Evolutionary conservation across 1,140 invertebrate species (phyloP).

Genomic region (Araneus ventricosus): DNA sequence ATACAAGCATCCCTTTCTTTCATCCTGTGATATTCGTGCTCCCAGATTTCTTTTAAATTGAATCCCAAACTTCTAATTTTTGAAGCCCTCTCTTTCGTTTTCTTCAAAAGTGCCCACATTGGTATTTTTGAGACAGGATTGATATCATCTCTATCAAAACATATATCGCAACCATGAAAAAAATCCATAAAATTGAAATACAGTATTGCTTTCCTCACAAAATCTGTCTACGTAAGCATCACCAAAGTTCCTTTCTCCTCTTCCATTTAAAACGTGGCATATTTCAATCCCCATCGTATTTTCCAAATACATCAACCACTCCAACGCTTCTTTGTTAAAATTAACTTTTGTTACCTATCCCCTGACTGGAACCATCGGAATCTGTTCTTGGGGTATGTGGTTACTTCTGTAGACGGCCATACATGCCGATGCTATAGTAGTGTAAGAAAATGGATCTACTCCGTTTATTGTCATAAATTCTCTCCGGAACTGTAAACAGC

Average conservation of each 20-base stretch:
- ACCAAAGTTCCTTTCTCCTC: slow-evolving; percentile 21
- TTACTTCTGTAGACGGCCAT: slow-evolving; percentile 49
- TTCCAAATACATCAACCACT: slow-evolving; percentile 55
- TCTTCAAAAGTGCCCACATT: background rate
- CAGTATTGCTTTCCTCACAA: slow-evolving; percentile 41
- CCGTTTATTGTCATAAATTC: background rate
- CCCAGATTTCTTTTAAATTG: too few species aligned
- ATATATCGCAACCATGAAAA: background rate
- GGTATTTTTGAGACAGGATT: background rate
- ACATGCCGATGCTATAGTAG: slow-evolving; percentile 18
- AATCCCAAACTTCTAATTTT: background rate
- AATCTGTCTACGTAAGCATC: background rate
- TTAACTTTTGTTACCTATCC: slow-evolving; percentile 56
- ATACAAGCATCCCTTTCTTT: background rate
- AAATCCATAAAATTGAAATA: slow-evolving; percentile 3
- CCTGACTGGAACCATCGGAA: slow-evolving; percentile 63
- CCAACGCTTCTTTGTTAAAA: background rate
- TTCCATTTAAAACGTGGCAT: slow-evolving; percentile 28
- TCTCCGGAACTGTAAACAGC: background rate
- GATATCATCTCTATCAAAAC: background rate
- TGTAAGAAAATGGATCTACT: background rate
- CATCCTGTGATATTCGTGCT: background rate
- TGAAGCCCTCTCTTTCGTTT: background rate
- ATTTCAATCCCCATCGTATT: slow-evolving; percentile 42
- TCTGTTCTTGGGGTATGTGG: slow-evolving; percentile 13